These are phyloP conservation scores for Willowsia nigromaculata DNA, from an alignment of 2,888 invertebrate genomes.

Conservation along the genomic window DNA sequence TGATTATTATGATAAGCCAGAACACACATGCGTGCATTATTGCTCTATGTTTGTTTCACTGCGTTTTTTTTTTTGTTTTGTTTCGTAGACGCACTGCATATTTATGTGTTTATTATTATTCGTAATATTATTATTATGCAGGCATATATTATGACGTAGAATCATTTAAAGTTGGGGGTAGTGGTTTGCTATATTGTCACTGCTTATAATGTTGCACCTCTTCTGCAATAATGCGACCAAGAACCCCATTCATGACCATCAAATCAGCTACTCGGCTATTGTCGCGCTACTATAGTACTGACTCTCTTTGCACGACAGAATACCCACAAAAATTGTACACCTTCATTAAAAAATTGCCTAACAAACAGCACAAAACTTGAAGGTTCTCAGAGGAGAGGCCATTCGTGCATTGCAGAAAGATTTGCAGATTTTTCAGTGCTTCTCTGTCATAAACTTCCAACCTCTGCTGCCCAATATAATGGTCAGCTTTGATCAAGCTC, in stretches of 20 bases:
- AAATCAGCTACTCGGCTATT: background rate
- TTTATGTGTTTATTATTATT: background rate
- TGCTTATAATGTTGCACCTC: background rate
- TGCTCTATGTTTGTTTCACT: slow-evolving; percentile 1
- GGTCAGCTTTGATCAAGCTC: too few relatives aligned
- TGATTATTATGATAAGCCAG: background rate
- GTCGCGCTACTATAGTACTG: background rate
- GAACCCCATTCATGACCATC: slow-evolving; percentile 27
- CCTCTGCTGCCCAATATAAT: too few relatives aligned
- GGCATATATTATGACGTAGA: background rate
- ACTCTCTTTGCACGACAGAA: slow-evolving; percentile 23
- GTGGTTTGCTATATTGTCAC: background rate
- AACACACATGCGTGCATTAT: slow-evolving; percentile 23
- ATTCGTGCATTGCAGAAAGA: slow-evolving; percentile 17
- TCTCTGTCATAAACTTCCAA: background rate
- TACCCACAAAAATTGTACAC: slow-evolving; percentile 42
- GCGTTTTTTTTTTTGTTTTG: background rate
- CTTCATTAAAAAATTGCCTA: slow-evolving; percentile 52
- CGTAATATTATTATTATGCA: background rate
- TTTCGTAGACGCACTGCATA: background rate
- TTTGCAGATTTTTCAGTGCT: background rate
- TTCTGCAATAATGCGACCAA: slow-evolving; percentile 3
- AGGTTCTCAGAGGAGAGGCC: slow-evolving; percentile 51
- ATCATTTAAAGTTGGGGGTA: background rate
- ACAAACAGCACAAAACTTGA: slow-evolving; percentile 31